phyloP scores from a whole-genome alignment of 2,113 vertebrate species.

The Rhineura floridana region DNA sequence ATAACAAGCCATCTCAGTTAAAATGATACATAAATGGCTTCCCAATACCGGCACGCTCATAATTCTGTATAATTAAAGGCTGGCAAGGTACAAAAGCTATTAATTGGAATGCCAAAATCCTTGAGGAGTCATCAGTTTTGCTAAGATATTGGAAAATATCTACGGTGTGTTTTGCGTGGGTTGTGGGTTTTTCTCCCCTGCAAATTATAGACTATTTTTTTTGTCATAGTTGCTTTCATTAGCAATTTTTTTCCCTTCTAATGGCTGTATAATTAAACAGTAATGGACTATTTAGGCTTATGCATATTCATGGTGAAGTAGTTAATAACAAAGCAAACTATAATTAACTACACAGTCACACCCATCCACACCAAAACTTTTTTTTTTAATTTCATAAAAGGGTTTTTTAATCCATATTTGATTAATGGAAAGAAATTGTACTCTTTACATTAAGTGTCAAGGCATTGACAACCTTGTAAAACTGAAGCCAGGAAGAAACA shows the following conservation, averaged over 20 bases:
- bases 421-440: background rate
- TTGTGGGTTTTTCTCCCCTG: constrained; percentile 3
- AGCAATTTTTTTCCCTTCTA: constrained; percentile 55
- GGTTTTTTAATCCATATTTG: background rate
- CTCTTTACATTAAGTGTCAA: background rate
- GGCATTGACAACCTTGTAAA: background rate
- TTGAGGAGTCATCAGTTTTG: constrained; percentile 25
- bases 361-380: constrained; percentile 14
- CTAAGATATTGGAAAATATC: constrained; percentile 33
- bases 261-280: constrained; percentile 63
- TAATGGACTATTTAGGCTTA: constrained; percentile 55
- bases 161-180: constrained; percentile 4
- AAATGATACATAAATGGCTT: constrained; percentile 13
- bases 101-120: constrained; percentile 29
- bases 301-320: constrained; percentile 52
- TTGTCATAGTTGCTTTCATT: constrained; percentile 49
- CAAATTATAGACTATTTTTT: constrained; percentile 30
- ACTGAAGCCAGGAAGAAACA: background rate
- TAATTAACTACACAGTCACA: constrained; percentile 42
- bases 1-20: constrained; percentile 16
- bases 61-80: constrained; percentile 28
- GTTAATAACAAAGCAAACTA: constrained; percentile 53
- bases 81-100: constrained; percentile 32
- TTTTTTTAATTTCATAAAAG: constrained; percentile 40
- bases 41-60: background rate